Conservation (phyloP, 2,888 invertebrate genomes). For the Ichneumon xanthorius region DNA sequence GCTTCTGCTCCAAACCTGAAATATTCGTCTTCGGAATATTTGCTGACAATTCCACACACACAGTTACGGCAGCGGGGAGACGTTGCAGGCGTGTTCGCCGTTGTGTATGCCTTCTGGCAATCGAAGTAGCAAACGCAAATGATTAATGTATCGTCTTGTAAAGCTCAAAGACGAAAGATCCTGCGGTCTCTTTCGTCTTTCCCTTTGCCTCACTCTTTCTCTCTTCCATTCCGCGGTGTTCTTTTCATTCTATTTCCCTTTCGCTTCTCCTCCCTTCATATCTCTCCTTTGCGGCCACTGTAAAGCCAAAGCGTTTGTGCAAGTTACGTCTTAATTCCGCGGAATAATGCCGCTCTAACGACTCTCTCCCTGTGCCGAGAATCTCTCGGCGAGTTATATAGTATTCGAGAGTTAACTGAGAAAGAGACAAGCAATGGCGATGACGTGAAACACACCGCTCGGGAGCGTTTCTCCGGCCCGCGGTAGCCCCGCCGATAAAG, state of each 20-base stretch:
- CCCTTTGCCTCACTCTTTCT: slow-evolving; percentile 44
- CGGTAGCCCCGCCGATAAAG: slow-evolving; percentile 69
- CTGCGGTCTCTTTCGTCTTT: slow-evolving; percentile 26
- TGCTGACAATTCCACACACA: slow-evolving; percentile 44
- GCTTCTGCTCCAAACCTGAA: slow-evolving; percentile 16
- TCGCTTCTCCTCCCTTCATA: slow-evolving; percentile 29
- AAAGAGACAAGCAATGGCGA: background rate
- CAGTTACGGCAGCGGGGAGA: background rate
- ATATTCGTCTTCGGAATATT: slow-evolving; percentile 46
- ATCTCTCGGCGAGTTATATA: background rate
- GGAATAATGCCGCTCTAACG: slow-evolving; percentile 67
- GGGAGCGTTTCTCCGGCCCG: slow-evolving; percentile 36
- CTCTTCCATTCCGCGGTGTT: slow-evolving; percentile 1
- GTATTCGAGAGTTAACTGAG: slow-evolving; percentile 24
- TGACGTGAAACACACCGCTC: slow-evolving; percentile 20
- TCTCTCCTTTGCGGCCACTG: slow-evolving; percentile 34
- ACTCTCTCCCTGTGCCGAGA: slow-evolving; percentile 20
- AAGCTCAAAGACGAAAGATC: slow-evolving; percentile 44
- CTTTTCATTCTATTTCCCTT: slow-evolving; percentile 54
- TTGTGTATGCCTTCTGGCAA: slow-evolving; percentile 22
- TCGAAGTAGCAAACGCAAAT: slow-evolving; percentile 40
- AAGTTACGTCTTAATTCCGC: slow-evolving; percentile 70
- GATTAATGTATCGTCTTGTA: slow-evolving; percentile 51
- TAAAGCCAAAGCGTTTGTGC: slow-evolving; percentile 43
- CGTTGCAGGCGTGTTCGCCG: slow-evolving; percentile 5